Conservation (phyloP, 2,797 vertebrate genomes). For the Heterohyrax brucei region DNA sequence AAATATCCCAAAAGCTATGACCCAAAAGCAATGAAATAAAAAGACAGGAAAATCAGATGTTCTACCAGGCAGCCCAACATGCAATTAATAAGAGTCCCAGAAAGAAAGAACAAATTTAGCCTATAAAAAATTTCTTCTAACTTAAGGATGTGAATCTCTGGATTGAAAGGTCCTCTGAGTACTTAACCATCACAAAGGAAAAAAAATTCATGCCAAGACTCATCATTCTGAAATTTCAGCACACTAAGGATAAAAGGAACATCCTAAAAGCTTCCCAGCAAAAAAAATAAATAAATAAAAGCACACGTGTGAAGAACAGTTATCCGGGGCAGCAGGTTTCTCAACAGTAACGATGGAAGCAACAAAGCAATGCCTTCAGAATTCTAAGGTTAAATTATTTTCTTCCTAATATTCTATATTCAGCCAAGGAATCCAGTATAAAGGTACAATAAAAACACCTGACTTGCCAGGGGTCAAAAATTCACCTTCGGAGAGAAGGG, state of each 20-base stretch:
- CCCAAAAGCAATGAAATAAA: constrained; percentile 49
- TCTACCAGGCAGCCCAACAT: neutral
- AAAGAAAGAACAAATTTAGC: constrained; percentile 15
- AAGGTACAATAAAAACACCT: constrained; percentile 49
- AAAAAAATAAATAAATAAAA: constrained; percentile 49
- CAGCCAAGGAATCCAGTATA: constrained; percentile 30
- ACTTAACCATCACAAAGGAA: constrained; percentile 45
- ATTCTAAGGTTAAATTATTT: constrained; percentile 1
- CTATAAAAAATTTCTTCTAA: neutral
- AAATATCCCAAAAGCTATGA: constrained; percentile 57
- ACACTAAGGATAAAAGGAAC: constrained; percentile 54
- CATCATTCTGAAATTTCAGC: constrained; percentile 57
- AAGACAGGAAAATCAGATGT: constrained; percentile 48
- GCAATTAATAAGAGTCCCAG: neutral
- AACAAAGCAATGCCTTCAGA: constrained; percentile 19
- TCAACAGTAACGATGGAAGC: constrained; percentile 21
- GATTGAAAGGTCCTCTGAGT: neutral
- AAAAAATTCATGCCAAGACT: constrained; percentile 18
- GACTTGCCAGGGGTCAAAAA: constrained; percentile 58
- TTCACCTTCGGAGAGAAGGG: neutral
- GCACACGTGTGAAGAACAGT: neutral
- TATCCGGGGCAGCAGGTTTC: constrained; percentile 24
- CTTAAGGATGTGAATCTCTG: neutral
- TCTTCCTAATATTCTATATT: neutral
- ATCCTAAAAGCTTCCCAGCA: constrained; percentile 36